These are phyloP conservation scores for Babylonia areolata DNA, from an alignment of 1,140 invertebrate species.

Conservation along the genomic window DNA sequence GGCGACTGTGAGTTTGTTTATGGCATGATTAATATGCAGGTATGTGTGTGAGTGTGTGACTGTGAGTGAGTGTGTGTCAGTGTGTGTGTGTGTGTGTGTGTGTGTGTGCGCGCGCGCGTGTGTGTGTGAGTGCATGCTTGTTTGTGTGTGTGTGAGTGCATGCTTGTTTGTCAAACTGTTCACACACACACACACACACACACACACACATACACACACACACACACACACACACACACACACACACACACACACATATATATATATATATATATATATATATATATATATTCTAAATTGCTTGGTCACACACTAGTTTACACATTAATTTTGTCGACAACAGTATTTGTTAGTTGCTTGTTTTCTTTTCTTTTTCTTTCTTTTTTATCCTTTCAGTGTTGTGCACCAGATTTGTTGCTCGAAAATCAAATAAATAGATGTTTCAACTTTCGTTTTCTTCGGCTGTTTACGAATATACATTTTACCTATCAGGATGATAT, in stretches of 20 bases:
- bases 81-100: background rate
- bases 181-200: too few relatives aligned
- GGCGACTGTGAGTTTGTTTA: background rate
- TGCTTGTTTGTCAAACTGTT: background rate
- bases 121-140: background rate
- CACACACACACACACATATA: too few relatives aligned
- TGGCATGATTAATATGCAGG: background rate
- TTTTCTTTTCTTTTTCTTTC: too few relatives aligned
- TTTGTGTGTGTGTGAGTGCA: background rate
- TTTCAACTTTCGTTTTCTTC: too few relatives aligned
- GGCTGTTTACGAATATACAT: too few relatives aligned
- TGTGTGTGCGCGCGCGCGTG: background rate
- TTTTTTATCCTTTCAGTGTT: too few relatives aligned
- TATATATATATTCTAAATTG: background rate
- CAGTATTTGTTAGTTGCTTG: too few relatives aligned
- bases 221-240: background rate
- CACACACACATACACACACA: background rate
- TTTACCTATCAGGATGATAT: too few relatives aligned
- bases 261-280: background rate
- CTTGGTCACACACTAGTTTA: too few relatives aligned
- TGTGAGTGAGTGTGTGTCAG: background rate
- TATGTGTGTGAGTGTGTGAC: background rate
- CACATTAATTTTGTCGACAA: too few relatives aligned
- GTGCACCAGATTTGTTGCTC: too few relatives aligned
- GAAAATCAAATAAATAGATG: too few relatives aligned